These are phyloP conservation scores for Ichneumoninae sp. DNA, from an alignment of 2,888 invertebrate genomes.

Conservation along the genomic window DNA sequence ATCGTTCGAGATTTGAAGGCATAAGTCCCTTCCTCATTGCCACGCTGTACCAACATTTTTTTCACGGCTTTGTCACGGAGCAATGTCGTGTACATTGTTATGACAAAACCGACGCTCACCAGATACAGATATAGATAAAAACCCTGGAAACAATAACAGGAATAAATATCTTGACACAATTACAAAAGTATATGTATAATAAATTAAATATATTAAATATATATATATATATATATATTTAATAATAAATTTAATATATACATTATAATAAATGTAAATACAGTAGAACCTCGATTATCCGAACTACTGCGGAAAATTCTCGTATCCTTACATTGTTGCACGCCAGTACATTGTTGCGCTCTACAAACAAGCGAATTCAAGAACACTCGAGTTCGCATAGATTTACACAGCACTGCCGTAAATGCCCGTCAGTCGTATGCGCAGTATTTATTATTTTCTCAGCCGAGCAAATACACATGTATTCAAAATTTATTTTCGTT, in stretches of 20 bases:
- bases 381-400: no score
- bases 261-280: no score
- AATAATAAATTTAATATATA: background rate
- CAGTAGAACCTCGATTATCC: no score
- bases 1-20: constrained; percentile 61
- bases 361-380: no score
- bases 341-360: no score
- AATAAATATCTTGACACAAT: background rate
- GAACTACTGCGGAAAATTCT: no score
- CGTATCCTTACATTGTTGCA: no score
- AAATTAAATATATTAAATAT: constrained; percentile 9
- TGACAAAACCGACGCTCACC: constrained; percentile 91
- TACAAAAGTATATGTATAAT: constrained; percentile 25
- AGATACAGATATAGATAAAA: constrained; percentile 93
- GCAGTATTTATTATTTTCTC: no score
- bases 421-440: no score
- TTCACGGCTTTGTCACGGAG: constrained; percentile 88
- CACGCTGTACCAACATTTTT: constrained; percentile 75
- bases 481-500: no score
- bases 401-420: no score
- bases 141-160: constrained; percentile 86
- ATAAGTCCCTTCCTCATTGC: constrained; percentile 74
- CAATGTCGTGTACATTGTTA: constrained; percentile 89
- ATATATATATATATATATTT: constrained; percentile 16
- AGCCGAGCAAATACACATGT: no score